Percentiles rank a stretch among this genome's conserved stretches.
These are phyloP conservation scores for Corvus moneduloides DNA, from an alignment of 2,113 vertebrate genomes.

Conservation along the genomic window DNA sequence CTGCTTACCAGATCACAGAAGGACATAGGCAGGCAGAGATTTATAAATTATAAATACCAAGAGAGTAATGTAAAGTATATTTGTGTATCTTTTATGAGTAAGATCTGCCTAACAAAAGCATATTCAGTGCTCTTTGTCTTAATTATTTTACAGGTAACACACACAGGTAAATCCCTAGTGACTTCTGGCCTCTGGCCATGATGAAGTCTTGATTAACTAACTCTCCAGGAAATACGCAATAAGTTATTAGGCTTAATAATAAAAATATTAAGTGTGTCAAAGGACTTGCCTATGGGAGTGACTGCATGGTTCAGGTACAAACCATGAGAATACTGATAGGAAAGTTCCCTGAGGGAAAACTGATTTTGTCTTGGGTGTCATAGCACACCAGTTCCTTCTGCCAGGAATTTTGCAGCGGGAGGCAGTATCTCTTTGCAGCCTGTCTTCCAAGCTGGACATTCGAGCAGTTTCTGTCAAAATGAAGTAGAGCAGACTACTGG, in stretches of 20 bases:
- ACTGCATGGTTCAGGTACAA: background rate
- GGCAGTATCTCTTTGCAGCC: background rate
- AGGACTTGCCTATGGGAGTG: background rate
- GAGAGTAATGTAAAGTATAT: background rate
- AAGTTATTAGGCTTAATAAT: background rate
- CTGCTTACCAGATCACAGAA: background rate
- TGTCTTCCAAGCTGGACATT: background rate
- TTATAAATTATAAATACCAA: background rate
- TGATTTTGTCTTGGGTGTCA: background rate
- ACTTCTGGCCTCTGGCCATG: background rate
- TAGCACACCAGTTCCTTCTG: background rate
- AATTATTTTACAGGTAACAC: background rate
- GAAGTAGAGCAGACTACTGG: fast-evolving
- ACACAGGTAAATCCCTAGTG: background rate
- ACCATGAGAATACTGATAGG: fast-evolving
- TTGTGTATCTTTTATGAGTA: background rate
- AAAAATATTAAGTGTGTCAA: background rate
- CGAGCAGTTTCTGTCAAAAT: background rate
- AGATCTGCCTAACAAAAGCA: background rate
- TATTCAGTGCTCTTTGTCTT: background rate
- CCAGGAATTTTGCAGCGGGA: background rate
- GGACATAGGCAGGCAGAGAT: background rate
- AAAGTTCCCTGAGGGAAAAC: background rate
- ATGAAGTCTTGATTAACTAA: background rate
- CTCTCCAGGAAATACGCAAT: background rate